Percentiles rank a stretch among this genome's conserved stretches.
Conservation (phyloP, 2,113 vertebrate genomes). For the Hemiscyllium ocellatum region DNA sequence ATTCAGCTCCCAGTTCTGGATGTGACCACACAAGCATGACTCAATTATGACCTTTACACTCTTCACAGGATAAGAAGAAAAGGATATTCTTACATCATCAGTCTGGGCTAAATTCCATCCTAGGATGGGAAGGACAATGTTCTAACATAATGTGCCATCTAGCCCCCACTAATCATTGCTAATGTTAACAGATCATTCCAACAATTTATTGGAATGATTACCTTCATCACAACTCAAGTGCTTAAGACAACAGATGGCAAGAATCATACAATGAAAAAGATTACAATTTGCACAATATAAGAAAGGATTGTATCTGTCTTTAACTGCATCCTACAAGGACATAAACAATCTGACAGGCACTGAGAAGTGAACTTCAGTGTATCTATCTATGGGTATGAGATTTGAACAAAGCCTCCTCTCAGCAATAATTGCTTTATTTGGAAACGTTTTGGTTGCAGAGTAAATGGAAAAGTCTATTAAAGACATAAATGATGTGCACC, state of each 20-base stretch:
- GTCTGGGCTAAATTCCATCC: not conserved
- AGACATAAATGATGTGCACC: not conserved
- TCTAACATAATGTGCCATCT: not conserved
- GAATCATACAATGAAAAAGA: not conserved
- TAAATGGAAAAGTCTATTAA: not conserved
- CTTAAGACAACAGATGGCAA: not conserved
- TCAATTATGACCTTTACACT: not conserved
- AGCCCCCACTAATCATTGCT: not conserved
- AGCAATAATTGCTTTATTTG: not conserved
- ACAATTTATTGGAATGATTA: not conserved
- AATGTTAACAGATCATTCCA: constrained; percentile 10
- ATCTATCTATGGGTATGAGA: not conserved
- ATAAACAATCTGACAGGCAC: not conserved
- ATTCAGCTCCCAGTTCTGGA: not conserved
- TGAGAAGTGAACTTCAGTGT: not conserved
- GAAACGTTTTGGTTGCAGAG: not conserved
- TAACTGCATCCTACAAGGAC: not conserved
- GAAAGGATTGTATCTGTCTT: not conserved
- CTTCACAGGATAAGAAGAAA: not conserved
- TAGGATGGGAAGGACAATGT: not conserved
- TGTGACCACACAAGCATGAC: not conserved
- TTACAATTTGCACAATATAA: not conserved
- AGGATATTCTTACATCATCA: not conserved
- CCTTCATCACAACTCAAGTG: not conserved
- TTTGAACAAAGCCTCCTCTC: not conserved